Evolutionary conservation across 1,140 invertebrate genomes (phyloP), one percentile per base, ranked within the genome.

Genomic region (Prorops nasuta): DNA sequence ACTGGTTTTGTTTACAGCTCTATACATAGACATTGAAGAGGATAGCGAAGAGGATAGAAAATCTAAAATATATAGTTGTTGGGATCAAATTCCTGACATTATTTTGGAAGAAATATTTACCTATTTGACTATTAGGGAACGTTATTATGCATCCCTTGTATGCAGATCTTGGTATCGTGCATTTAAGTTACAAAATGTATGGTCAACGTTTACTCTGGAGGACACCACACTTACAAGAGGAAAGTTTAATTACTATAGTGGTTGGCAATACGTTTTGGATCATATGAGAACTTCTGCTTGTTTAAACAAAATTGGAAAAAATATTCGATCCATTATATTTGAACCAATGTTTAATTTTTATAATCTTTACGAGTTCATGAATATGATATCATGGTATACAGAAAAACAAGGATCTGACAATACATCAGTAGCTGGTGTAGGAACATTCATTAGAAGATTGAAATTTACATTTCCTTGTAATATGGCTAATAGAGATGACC

Each of bases 281-380:
- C 88, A 90, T 66, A 79, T 89, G 54, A 76, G 87, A 45, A 84
- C 86, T 0, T 87, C 88, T 56, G 69, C 84, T 7, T 93, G 88
- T 60, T 74, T 94, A 8, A 80, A 82, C 24, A 81, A 81, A 54
- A 82, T 92, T 32, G 90, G 90, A 0, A 72, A 68, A 40, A 79
- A 86, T 63, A 81, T 92, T 54, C 79, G 84, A 39, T 80, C 77
- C 9, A 68, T 93, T 3, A 79, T 87, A 9, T 86, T 94, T 47
- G 80, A 82, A 14, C 89, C 89, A 0, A 88, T 88, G 78, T 76
- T 81, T 18, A 91, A 91, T 69, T 91, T 92, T 54, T 88, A 88
- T 61, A 92, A 92, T 66, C 76, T 92, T 2, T 92, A 87, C 60
- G 89, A 92, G 69, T 92, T 92, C 60, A 89, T 91, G 84, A 88